Conservation (phyloP, 2,888 invertebrate species). For the Lithophane leautieri region DNA sequence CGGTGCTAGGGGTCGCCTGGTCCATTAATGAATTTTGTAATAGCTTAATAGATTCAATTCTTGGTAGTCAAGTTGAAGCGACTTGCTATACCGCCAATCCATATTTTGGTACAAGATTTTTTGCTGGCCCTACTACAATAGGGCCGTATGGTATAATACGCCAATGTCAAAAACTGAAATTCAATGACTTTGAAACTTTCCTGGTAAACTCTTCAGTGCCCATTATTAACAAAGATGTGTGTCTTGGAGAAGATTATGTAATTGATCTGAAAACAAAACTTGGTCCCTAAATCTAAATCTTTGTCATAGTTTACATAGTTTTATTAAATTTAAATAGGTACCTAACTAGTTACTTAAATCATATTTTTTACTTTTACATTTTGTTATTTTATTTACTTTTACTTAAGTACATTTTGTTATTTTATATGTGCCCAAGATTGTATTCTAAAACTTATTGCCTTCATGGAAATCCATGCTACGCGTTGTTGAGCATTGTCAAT, state of each 20-base stretch:
- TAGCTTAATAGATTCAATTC: slow-evolving; percentile 74
- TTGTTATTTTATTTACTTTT: not conserved
- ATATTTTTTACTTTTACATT: not conserved
- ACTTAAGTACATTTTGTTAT: no score
- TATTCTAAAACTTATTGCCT: not conserved
- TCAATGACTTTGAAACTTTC: slow-evolving; percentile 75
- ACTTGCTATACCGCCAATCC: slow-evolving; percentile 79
- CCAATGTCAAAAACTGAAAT: slow-evolving; percentile 70
- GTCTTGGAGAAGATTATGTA: slow-evolving; percentile 77
- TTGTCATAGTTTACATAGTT: not conserved
- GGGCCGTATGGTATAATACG: slow-evolving; percentile 75
- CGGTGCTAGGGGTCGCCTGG: slow-evolving; percentile 78
- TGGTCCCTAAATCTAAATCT: not conserved
- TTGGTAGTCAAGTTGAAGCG: slow-evolving; percentile 72
- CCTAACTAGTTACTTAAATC: no score
- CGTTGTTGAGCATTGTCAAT: not conserved
- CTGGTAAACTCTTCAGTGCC: slow-evolving; percentile 72
- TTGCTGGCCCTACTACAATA: slow-evolving; percentile 78
- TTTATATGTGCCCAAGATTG: not conserved
- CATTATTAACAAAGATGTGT: slow-evolving; percentile 75
- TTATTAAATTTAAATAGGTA: not conserved
- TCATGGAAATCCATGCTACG: not conserved
- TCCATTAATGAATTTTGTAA: slow-evolving; percentile 79
- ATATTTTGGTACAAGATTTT: slow-evolving; percentile 80
- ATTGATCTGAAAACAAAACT: slow-evolving; percentile 47